Evolutionary conservation across 1,140 invertebrate species (phyloP).

Genomic region (Leptinotarsa undecemlineata): DNA sequence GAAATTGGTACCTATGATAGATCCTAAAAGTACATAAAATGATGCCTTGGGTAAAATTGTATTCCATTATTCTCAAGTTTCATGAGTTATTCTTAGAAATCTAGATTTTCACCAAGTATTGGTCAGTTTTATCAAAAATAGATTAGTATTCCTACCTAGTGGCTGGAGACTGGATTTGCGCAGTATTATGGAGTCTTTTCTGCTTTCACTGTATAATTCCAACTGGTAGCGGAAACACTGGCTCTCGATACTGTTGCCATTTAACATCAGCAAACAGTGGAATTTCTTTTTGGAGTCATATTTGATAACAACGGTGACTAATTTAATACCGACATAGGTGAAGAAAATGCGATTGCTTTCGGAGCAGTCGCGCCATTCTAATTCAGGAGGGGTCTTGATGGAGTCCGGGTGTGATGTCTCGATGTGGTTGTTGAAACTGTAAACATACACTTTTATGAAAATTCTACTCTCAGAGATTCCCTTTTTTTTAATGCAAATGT

Average conservation of each 20-base stretch:
- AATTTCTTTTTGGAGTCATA: conserved; percentile 26
- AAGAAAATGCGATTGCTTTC: conserved; percentile 32
- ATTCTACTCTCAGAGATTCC: too few species aligned
- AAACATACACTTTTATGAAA: not conserved
- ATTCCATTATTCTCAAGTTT: too few species aligned
- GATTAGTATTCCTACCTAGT: not conserved
- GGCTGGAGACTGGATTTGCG: conserved; percentile 30
- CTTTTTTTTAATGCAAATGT: too few species aligned
- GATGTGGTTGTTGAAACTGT: conserved; percentile 21
- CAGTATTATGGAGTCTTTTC: conserved; percentile 32
- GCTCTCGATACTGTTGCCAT: conserved; percentile 33
- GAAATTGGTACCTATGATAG: too few species aligned
- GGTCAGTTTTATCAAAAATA: too few species aligned
- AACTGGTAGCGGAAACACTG: conserved; percentile 38
- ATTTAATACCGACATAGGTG: conserved; percentile 26
- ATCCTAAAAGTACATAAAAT: too few species aligned
- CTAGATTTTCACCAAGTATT: too few species aligned
- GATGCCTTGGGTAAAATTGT: too few species aligned
- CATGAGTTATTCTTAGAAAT: too few species aligned
- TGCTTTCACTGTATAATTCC: conserved; percentile 32
- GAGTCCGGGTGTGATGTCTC: conserved; percentile 24
- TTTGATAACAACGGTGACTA: conserved; percentile 27
- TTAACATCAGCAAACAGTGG: conserved; percentile 25
- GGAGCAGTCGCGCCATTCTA: conserved; percentile 12
- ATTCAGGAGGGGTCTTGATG: conserved; percentile 29